Evolutionary conservation across 2,113 vertebrate genomes (phyloP), one percentile per base, ranked within the genome.

Genomic region (Corydoras maculifer): DNA sequence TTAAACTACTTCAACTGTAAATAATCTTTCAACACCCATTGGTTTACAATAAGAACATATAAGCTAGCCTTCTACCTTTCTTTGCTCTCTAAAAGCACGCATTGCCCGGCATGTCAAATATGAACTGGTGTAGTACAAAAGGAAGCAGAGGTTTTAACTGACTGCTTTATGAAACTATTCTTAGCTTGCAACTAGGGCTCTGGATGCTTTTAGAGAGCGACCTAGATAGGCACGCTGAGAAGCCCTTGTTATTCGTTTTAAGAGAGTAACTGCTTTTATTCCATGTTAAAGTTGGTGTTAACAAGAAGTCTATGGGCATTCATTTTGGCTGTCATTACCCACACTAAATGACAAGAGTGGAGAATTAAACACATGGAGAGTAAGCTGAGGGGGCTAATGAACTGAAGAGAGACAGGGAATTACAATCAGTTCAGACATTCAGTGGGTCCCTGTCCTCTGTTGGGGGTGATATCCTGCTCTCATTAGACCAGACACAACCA

Each of bases 151-250:
- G 35, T 43, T 43, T 43, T 43, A 61, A 62, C 57, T 18, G 69
- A 77, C 55, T 57, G 68, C 76, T 83, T 79, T 78, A 81, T 83
- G 76, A 60, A 62, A 83, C 82, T 88, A 89, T 89, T 87, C 87
- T 82, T 82, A 87, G 87, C 82, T 43, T 81, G 65, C 18, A 25
- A 25, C 18, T 25, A 25, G 18, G 18, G 18, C 18, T 25, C 18
- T 25, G 18, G 18, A 84, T 82, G 78, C 71, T 77, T 88, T 88
- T 84, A 85, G 80, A 86, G 82, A 80, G 76, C 84, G 85, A 87
- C 87, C 87, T 87, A 89, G 75, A 88, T 87, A 85, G 83, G 86
- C 83, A 82, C 18, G 18, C 18, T 83, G 67, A 74, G 58, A 67
- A 83, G 77, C 82, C 77, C 81, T 82, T 71, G 79, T 77, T 82